Evolutionary conservation across 2,888 invertebrate genomes (phyloP).

Genomic region (Coremacera marginata): DNA sequence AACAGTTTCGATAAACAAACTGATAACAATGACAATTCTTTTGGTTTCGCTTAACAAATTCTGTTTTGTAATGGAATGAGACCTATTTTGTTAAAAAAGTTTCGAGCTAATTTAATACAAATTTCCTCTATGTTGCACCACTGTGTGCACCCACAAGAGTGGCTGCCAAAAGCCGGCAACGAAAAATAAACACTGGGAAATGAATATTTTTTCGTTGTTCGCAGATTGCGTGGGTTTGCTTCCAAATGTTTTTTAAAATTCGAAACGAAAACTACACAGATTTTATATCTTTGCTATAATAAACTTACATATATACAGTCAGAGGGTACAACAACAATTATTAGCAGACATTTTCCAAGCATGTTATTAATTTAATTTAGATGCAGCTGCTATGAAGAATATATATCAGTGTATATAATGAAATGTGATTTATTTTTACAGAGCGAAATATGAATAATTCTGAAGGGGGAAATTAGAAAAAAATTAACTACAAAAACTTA

Average conservation of each 20-base stretch:
- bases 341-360: background rate
- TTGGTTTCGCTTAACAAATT: too few relatives aligned
- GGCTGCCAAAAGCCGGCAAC: background rate
- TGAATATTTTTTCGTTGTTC: constrained; percentile 10
- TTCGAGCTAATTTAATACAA: background rate
- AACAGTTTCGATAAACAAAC: too few relatives aligned
- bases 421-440: background rate
- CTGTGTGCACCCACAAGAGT: background rate
- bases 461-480: background rate
- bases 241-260: constrained; percentile 19
- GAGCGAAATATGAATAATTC: background rate
- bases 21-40: too few relatives aligned
- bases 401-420: background rate
- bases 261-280: constrained; percentile 7
- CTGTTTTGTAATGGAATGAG: too few relatives aligned
- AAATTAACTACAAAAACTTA: background rate
- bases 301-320: background rate
- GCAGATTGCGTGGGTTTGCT: constrained; percentile 41
- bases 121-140: background rate
- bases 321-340: background rate
- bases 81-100: too few relatives aligned
- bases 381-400: constrained; percentile 38
- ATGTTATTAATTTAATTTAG: constrained; percentile 18
- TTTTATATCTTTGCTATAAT: background rate
- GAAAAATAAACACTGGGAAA: background rate